Percentiles rank a stretch among this genome's conserved stretches.
Evolutionary conservation across 2,797 vertebrate species (phyloP).

Genomic region (Microhierax caerulescens): DNA sequence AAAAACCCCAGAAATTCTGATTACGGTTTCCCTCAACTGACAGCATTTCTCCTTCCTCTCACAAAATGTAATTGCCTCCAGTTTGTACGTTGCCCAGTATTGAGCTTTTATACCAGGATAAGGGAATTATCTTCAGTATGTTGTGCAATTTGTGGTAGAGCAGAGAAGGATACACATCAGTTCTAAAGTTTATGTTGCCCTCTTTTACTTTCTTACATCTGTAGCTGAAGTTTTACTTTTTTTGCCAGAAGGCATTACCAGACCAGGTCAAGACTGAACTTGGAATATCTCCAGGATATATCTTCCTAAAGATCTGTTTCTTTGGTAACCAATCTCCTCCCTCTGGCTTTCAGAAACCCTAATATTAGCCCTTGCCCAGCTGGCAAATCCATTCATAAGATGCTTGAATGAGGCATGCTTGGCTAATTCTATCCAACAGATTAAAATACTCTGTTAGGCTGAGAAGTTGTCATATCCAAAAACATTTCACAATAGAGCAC

Average conservation of each 20-base stretch:
- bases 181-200: neutral
- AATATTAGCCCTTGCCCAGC: slow-evolving; percentile 31
- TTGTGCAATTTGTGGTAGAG: neutral
- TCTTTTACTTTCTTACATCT: neutral
- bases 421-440: slow-evolving; percentile 16
- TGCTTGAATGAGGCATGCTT: neutral
- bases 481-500: neutral
- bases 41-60: neutral
- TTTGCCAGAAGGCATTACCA: neutral
- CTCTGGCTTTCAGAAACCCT: slow-evolving; percentile 39
- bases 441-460: neutral
- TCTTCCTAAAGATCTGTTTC: slow-evolving; percentile 48
- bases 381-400: slow-evolving; percentile 57
- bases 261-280: slow-evolving; percentile 10
- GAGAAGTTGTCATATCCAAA: neutral
- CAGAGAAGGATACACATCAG: neutral
- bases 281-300: neutral
- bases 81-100: neutral
- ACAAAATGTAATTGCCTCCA: neutral
- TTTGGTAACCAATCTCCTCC: slow-evolving; percentile 53
- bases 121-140: neutral
- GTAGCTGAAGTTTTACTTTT: neutral
- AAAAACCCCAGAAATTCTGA: neutral
- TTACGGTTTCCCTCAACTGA: neutral
- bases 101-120: neutral